Conservation (phyloP, 2,113 vertebrate species). For the Lepidothrix coronata region DNA sequence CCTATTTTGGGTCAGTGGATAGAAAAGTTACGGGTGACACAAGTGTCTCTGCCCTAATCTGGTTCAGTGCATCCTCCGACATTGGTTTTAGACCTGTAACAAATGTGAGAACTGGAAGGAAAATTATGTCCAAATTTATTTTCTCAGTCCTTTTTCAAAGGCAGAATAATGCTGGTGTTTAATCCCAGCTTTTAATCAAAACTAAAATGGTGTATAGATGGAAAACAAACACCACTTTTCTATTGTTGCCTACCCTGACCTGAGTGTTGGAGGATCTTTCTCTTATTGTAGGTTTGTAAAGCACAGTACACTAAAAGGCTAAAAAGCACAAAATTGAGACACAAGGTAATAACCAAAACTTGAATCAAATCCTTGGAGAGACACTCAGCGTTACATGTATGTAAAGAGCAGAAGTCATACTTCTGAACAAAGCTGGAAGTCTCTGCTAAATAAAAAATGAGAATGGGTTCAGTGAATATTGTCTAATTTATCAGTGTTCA, state of each 20-base stretch:
- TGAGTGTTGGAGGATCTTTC: neutral
- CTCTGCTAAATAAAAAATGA: conserved; percentile 59
- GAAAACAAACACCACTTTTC: neutral
- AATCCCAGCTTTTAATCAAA: neutral
- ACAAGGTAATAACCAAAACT: neutral
- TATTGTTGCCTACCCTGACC: neutral
- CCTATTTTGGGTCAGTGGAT: neutral
- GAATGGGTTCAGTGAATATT: neutral
- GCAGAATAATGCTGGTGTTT: neutral
- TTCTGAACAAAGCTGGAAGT: conserved; percentile 32
- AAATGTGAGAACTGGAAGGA: neutral
- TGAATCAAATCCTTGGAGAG: neutral
- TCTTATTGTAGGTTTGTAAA: neutral
- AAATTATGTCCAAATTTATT: neutral
- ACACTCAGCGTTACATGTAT: neutral
- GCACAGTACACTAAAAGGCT: neutral
- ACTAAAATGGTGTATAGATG: neutral
- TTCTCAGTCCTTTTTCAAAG: neutral
- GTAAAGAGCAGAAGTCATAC: neutral
- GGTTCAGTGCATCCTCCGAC: neutral
- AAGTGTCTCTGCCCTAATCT: neutral
- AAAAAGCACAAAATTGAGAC: neutral
- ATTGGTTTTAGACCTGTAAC: neutral
- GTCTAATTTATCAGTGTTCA: conserved; percentile 34
- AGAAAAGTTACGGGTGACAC: neutral